Base-by-base conservation (phyloP, 2,888 invertebrate species). In the Tanypteryx hageni region DNA sequence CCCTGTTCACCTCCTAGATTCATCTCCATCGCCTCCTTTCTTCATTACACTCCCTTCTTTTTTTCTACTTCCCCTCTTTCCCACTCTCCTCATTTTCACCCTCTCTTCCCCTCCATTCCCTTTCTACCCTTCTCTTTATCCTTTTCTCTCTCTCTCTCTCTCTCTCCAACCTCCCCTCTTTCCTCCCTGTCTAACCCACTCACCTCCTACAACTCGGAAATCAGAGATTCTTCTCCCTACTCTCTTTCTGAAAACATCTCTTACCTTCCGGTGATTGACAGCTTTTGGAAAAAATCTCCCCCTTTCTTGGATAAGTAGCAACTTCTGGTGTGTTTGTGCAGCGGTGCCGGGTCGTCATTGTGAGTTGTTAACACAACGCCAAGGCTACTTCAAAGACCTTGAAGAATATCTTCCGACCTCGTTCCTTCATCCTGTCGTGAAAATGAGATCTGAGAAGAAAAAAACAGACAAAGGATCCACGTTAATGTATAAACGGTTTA, bases 181-280 rank as follows among this genome's bases (percentile, higher is more conserved):
- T 83, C 44, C 56, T 83, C 10, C 83, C 18, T 3, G 16, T 56
- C n/a, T 56, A 18, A 11, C 57, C 61, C 61, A 18, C 13, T 2
- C 31, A 14, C 61, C 59, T 31, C 27, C 3, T 1, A 22, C 61
- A 59, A 16, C 18, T 82, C 82, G 27, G 11, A 14, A 10, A 31
- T n/a, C 59, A 59, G 11, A 16, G 85, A 22, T 22, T 64, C 14
- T 27, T 86, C 61, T 59, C 13, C n/a, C 59, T 58, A 18, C 9
- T 64, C 3, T 64, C 56, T 22, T 31, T 76, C 27, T 16, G 22
- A 76, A n/a, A 27, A 76, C 27, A 18, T n/a, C 57, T 85, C 85
- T 85, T 58, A 57, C 85, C 56, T 22, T 85, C 76, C 76, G 76
- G 22, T 22, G 76, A 76, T 76, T 76, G 76, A 76, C 76, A 76